phyloP scores from a whole-genome alignment of 2,797 vertebrate species.

The Bucorvus abyssinicus region DNA sequence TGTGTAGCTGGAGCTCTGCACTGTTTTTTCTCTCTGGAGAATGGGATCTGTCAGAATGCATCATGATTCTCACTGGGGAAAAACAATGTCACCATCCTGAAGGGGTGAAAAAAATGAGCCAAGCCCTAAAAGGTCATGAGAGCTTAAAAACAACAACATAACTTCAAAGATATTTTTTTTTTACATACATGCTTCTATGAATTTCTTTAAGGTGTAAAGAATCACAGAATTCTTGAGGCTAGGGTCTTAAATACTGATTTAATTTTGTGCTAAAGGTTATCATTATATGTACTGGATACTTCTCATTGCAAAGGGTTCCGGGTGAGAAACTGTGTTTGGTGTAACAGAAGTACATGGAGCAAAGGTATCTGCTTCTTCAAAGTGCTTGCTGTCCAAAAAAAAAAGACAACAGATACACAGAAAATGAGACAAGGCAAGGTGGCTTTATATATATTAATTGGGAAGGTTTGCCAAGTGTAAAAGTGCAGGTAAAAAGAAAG shows the following conservation, averaged over 20 bases:
- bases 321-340: neutral
- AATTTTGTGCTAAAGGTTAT: neutral
- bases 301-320: neutral
- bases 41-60: conserved; percentile 22
- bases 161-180: neutral
- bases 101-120: neutral
- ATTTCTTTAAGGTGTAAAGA: neutral
- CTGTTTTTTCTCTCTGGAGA: neutral
- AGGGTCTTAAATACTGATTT: neutral
- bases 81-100: conserved; percentile 3
- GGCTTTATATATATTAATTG: neutral
- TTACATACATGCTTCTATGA: neutral
- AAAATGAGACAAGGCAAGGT: fast-evolving
- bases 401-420: neutral
- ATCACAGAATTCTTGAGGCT: neutral
- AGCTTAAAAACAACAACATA: neutral
- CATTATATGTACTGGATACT: neutral
- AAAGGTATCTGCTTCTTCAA: neutral
- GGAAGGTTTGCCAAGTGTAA: neutral
- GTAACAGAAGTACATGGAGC: neutral
- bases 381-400: neutral
- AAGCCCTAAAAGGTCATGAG: neutral
- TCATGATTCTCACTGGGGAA: neutral
- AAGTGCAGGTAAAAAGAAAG: neutral
- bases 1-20: neutral